Base-by-base conservation (phyloP, 2,113 vertebrate species). In the Puffinus mauretanicus region DNA sequence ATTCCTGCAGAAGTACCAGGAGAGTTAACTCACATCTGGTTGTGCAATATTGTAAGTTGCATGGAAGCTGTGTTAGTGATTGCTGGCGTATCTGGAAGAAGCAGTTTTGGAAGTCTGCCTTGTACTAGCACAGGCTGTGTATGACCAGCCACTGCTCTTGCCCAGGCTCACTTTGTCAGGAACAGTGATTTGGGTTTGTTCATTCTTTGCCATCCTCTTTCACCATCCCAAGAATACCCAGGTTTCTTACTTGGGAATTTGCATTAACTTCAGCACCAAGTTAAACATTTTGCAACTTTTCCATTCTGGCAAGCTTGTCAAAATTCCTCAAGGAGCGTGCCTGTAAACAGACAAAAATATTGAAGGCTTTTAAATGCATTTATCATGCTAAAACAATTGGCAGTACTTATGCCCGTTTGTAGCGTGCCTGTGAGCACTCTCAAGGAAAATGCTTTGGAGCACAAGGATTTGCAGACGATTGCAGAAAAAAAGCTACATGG, bases 361-460 rank as follows among this genome's bases (percentile, higher is more conserved):
- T 90, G 94, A 88, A 73, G 93, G 95, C 94, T 93, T 92, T 85
- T 86, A 82, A 82, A 96, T 67, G 77, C 78, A 58, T 97, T 96
- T 96, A 80, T 93, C 84, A 9, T 64, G 94, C 86, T 94, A 46
- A 88, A 96, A 91, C 94, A 93, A 86, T 94, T 94, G 93, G 61
- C 87, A 85, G 77, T 49, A 58, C 93, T 96, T 77, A 29, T 0
- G 36, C 65, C 82, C 80, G 90, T 90, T 95, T 93, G 84, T 47
- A 82, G 92, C 60, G 1, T 75, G 94, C 78, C 77, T 93, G 51
- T 52, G 92, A 97, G 82, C 78, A 42, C 95, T 93, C 94, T 94
- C 60, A 55, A 75, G 88, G 57, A 94, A 72, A 62, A 93, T 26
- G 73, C 91, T 90, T 40, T 20, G 91, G 84, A 97, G 88, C 93